Base-by-base conservation (phyloP, 2,797 vertebrate genomes). In the Pantherophis vulpinus region DNA sequence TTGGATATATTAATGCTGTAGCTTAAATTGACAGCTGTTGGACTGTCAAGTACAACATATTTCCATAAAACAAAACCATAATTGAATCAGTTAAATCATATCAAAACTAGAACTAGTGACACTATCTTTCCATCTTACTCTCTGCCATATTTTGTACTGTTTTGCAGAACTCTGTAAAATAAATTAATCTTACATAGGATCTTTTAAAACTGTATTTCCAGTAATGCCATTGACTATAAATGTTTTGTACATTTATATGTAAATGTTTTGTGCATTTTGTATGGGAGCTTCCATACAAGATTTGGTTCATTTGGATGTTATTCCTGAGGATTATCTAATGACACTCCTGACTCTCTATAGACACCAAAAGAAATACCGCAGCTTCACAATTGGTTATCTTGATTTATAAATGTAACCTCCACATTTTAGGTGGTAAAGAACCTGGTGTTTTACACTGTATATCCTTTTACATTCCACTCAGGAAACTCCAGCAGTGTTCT, bases 151-250 rank as follows among this genome's bases (percentile, higher is more conserved):
- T 92, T 94, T 92, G 20, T 91, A 87, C 29, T 93, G 94, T 94
- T 95, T 90, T 37, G 92, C 87, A 93, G 94, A 95, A 88, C 74
- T 95, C 86, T 70, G 79, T 86, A 70, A 93, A 56, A 86, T 88
- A 95, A 94, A 93, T 92, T 94, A 94, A 94, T 92, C 94, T 95
- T 79, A 94, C 90, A 93, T 92, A 29, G 91, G 23, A 0, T 51
- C 86, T 25, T 89, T 32, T 70, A 74, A 93, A 1, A 59, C 0
- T 55, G 2, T 55, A 37, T 29, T 47, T 95, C 89, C 92, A 92
- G 89, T 92, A 60, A 95, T 86, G 42, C 9, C 47, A 16, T 29
- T 90, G 27, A 61, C 32, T 93, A n/a, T 94, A 91, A 89, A 88
- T 59, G 10, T 86, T 90, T 60, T 92, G 25, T 94, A 94, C 88